Conservation (phyloP, 2,888 invertebrate species). For the Lomographa bimaculata region DNA sequence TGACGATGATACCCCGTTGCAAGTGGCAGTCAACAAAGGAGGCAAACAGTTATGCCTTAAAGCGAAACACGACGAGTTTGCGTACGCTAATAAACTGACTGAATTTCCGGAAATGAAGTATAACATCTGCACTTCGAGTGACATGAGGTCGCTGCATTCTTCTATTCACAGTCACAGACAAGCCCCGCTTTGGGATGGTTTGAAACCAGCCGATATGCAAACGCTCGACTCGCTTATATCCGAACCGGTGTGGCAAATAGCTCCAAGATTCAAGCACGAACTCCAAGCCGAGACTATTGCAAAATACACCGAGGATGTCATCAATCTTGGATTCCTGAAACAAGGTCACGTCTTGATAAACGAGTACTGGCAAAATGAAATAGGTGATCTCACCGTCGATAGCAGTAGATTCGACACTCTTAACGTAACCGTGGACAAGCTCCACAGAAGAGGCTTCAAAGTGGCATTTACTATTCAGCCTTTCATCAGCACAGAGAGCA, state of each 20-base stretch:
- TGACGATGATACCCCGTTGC: conserved; percentile 90
- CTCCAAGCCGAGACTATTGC: conserved; percentile 88
- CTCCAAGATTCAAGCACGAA: conserved; percentile 86
- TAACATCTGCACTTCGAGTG: conserved; percentile 91
- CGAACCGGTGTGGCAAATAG: conserved; percentile 95
- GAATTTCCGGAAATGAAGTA: conserved; percentile 90
- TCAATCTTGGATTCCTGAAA: conserved; percentile 89
- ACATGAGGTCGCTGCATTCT: conserved; percentile 91
- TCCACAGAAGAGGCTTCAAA: conserved; percentile 93
- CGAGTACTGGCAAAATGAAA: conserved; percentile 92
- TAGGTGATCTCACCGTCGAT: conserved; percentile 95
- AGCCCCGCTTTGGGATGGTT: conserved; percentile 90
- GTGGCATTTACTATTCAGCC: conserved; percentile 96
- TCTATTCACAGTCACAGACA: conserved; percentile 88
- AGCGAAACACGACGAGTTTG: conserved; percentile 91
- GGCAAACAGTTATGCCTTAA: conserved; percentile 89
- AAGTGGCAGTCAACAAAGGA: conserved; percentile 88
- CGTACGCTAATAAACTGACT: conserved; percentile 88
- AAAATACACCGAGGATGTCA: conserved; percentile 92
- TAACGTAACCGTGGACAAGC: conserved; percentile 90
- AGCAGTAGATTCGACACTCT: conserved; percentile 89
- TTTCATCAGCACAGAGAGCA: conserved; percentile 93
- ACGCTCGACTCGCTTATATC: conserved; percentile 89
- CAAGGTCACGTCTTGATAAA: conserved; percentile 91
- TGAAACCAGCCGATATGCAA: conserved; percentile 89